phyloP scores from a whole-genome alignment of 2,797 vertebrate species.

The Muscicapa comitata region DNA sequence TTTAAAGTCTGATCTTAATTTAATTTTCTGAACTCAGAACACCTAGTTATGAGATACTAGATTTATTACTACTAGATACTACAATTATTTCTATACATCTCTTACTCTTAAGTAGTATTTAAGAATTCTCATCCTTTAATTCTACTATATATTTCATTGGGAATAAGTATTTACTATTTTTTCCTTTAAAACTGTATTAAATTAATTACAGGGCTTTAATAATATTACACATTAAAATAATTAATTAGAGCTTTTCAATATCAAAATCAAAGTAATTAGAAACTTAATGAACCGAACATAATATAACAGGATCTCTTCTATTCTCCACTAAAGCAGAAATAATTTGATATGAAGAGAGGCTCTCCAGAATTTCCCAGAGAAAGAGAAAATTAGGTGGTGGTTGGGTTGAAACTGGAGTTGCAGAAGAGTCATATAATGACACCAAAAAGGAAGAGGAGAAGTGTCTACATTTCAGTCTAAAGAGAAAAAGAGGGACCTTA shows the following conservation, averaged over 20 bases:
- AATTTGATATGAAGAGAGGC: conserved; percentile 45
- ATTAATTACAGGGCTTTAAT: neutral
- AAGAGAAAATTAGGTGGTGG: neutral
- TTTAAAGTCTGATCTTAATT: neutral
- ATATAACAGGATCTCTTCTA: neutral
- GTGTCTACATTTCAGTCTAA: neutral
- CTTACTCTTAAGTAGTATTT: neutral
- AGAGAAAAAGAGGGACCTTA: neutral
- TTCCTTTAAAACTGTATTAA: neutral
- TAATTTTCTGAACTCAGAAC: neutral
- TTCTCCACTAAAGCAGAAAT: conserved; percentile 32
- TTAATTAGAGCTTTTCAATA: conserved; percentile 32
- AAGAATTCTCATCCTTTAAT: neutral
- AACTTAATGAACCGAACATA: conserved; percentile 23
- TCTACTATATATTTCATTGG: neutral
- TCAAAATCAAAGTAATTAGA: conserved; percentile 34
- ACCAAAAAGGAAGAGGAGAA: neutral
- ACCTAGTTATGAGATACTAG: neutral
- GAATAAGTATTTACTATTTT: neutral
- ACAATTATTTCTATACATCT: neutral
- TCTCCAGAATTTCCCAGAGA: conserved; percentile 26
- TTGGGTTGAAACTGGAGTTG: neutral
- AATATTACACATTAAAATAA: neutral
- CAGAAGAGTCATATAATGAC: neutral
- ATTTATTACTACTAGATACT: too few relatives aligned